phyloP scores from a whole-genome alignment of 2,113 vertebrate genomes.

The Solea senegalensis region DNA sequence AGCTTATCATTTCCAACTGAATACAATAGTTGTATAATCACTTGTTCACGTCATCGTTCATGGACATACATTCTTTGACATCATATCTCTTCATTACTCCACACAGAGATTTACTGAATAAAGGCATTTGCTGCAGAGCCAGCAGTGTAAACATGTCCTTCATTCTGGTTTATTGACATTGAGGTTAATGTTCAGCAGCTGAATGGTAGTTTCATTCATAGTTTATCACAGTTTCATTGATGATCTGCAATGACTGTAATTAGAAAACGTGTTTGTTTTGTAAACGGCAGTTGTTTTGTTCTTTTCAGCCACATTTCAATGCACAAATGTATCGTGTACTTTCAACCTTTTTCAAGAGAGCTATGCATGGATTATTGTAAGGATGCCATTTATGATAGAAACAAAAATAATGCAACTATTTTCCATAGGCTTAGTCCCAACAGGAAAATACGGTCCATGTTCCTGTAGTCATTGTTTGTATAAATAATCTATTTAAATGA shows the following conservation, averaged over 20 bases:
- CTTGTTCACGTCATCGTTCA: too few relatives aligned
- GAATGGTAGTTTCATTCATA: background rate
- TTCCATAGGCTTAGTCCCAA: too few relatives aligned
- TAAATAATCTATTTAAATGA: background rate
- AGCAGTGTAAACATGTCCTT: background rate
- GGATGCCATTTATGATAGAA: too few relatives aligned
- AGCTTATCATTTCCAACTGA: too few relatives aligned
- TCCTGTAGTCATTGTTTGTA: background rate
- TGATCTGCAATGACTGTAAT: background rate
- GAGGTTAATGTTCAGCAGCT: constrained; percentile 39
- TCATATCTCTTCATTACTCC: background rate
- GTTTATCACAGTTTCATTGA: background rate
- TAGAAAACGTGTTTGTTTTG: background rate
- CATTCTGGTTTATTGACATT: constrained; percentile 35
- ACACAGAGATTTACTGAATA: background rate
- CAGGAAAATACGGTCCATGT: too few relatives aligned
- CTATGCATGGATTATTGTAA: too few relatives aligned
- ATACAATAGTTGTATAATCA: too few relatives aligned
- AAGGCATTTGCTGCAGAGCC: background rate
- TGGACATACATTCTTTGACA: background rate
- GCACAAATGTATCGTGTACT: too few relatives aligned
- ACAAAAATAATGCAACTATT: too few relatives aligned
- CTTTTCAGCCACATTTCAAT: too few relatives aligned
- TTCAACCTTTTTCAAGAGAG: too few relatives aligned
- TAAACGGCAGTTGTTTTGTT: background rate